These are phyloP conservation scores for Parazoanthus atlanticus DNA, from an alignment of 92 coral and sea anemone species.

Conservation along the genomic window DNA sequence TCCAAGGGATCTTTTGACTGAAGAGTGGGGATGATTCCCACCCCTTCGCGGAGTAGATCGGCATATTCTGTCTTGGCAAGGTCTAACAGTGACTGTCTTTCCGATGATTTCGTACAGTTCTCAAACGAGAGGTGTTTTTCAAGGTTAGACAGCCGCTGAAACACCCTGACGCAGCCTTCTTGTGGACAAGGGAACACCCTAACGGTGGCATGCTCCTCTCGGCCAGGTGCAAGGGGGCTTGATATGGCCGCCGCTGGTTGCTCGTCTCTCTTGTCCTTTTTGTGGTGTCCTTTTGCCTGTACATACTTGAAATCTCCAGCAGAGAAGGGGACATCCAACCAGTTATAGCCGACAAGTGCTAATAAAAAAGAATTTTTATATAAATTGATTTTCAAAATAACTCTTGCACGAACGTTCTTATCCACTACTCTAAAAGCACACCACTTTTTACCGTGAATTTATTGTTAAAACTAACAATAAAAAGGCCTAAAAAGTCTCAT, in stretches of 20 bases:
- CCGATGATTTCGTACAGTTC: slow-evolving; percentile 33
- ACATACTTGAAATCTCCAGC: slow-evolving; percentile 32
- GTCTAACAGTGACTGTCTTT: slow-evolving; percentile 58
- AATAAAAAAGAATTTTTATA: too few relatives aligned
- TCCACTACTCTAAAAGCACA: not conserved
- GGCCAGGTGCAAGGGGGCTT: slow-evolving; percentile 1
- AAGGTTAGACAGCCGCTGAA: slow-evolving; percentile 49
- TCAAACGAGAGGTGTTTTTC: slow-evolving; percentile 58
- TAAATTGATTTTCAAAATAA: not conserved
- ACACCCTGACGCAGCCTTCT: slow-evolving; percentile 59
- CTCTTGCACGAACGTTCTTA: not conserved
- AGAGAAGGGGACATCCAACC: slow-evolving; percentile 18
- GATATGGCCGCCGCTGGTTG: too few relatives aligned
- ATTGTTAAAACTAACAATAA: too few relatives aligned
- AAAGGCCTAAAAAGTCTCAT: too few relatives aligned
- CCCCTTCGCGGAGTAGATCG: slow-evolving; percentile 51
- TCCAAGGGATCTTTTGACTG: not conserved
- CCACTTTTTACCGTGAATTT: too few relatives aligned
- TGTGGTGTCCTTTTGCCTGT: slow-evolving; percentile 24
- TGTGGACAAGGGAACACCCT: slow-evolving; percentile 50
- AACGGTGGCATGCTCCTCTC: not conserved
- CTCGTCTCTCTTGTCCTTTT: too few relatives aligned
- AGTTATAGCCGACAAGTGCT: slow-evolving; percentile 20
- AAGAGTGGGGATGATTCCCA: slow-evolving; percentile 50
- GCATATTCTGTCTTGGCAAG: slow-evolving; percentile 58